phyloP scores from a whole-genome alignment of 2,888 invertebrate genomes.

The Idaea dimidiata region DNA sequence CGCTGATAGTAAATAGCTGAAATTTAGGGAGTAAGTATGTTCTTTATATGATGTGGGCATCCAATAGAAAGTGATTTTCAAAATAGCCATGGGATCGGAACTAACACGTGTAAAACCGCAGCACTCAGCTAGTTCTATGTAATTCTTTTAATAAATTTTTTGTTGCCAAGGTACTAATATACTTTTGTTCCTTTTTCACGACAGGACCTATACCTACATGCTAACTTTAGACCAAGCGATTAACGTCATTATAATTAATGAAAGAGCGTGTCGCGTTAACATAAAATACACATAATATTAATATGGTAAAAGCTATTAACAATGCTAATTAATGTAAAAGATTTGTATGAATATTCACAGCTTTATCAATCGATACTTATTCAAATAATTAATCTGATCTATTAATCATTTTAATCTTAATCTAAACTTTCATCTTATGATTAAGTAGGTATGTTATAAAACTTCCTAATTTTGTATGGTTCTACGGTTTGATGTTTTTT shows the following conservation, averaged over 20 bases:
- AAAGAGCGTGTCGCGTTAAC: not conserved
- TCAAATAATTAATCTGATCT: not conserved
- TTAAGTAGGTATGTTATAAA: not conserved
- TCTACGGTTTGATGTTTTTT: not conserved
- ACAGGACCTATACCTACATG: too few species aligned
- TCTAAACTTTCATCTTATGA: not conserved
- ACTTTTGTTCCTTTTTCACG: too few species aligned
- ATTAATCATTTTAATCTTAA: not conserved
- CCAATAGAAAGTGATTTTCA: too few species aligned
- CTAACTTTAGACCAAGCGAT: not conserved
- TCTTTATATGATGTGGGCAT: too few species aligned
- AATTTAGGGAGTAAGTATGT: too few species aligned
- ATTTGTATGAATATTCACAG: not conserved
- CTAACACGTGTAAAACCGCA: too few species aligned
- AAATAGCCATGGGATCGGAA: too few species aligned
- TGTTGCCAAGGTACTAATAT: not conserved
- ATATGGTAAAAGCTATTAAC: not conserved
- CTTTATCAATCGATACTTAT: too few species aligned
- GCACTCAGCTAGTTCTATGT: too few species aligned
- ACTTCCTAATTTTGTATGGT: not conserved
- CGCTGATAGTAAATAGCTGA: too few species aligned
- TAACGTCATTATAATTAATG: not conserved
- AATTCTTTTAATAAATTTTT: too few species aligned
- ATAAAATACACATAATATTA: not conserved
- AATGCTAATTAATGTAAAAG: not conserved